Percentiles rank a stretch among this genome's conserved stretches.
These are phyloP conservation scores for Suricata suricatta DNA, from an alignment of 2,113 vertebrate species.

Conservation along the genomic window DNA sequence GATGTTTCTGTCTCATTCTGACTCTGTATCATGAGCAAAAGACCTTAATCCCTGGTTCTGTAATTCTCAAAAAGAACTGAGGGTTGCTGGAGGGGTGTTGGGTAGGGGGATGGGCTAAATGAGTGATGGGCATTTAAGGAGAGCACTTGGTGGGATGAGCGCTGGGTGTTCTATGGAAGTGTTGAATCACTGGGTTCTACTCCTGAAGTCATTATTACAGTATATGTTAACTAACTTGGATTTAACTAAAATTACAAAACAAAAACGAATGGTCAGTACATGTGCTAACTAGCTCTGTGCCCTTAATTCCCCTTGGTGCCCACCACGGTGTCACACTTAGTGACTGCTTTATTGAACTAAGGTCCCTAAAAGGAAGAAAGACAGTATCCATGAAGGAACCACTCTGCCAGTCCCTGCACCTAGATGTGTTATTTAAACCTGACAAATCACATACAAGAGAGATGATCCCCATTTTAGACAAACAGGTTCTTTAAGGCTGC, in stretches of 20 bases:
- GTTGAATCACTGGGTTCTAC: too few species aligned
- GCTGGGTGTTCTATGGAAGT: too few species aligned
- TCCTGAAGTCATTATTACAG: too few species aligned
- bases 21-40: not conserved
- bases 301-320: not conserved
- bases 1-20: not conserved
- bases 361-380: not conserved
- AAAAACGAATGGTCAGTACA: not conserved
- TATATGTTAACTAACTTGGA: too few species aligned
- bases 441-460: not conserved
- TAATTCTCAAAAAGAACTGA: not conserved
- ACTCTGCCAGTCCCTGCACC: not conserved
- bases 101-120: too few species aligned
- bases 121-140: too few species aligned
- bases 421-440: not conserved
- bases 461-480: not conserved
- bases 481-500: not conserved
- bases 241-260: too few species aligned
- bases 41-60: not conserved
- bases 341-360: not conserved
- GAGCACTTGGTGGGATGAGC: too few species aligned
- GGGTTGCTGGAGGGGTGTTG: too few species aligned
- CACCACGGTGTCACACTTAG: not conserved
- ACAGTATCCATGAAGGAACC: not conserved
- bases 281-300: not conserved